A percentile compares a stretch with the other conserved stretches of the same genome.
Conservation (phyloP, 2,113 vertebrate species). For the Platysternon megacephalum region DNA sequence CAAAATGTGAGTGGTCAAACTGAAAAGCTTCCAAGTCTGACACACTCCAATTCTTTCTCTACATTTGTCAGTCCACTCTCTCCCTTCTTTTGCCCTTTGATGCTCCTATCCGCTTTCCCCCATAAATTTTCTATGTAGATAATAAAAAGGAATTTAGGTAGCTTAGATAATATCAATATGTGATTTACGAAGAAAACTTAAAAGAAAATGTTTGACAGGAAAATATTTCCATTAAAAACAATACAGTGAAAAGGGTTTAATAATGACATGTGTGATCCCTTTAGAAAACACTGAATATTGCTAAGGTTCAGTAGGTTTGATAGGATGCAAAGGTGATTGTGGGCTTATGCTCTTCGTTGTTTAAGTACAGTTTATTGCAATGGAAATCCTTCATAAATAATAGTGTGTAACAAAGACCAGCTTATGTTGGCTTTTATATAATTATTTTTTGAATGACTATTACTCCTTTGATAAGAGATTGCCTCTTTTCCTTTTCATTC, state of each 20-base stretch:
- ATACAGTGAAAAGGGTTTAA: neutral
- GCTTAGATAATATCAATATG: neutral
- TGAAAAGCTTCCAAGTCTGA: slow-evolving; percentile 52
- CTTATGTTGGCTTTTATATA: neutral
- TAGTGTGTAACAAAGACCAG: neutral
- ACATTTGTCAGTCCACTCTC: neutral
- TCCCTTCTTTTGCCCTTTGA: slow-evolving; percentile 6
- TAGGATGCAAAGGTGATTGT: neutral
- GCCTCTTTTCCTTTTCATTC: neutral
- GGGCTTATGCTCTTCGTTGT: neutral
- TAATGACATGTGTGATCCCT: neutral
- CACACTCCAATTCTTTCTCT: slow-evolving; percentile 49
- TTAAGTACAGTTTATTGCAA: neutral
- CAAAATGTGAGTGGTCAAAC: slow-evolving; percentile 50
- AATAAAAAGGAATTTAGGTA: slow-evolving; percentile 19
- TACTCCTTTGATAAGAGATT: neutral
- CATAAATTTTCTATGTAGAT: neutral
- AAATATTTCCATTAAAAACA: neutral
- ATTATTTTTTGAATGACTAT: neutral
- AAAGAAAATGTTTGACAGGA: neutral
- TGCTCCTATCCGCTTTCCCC: neutral
- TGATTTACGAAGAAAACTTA: neutral
- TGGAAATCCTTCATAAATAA: neutral
- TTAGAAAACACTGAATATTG: neutral
- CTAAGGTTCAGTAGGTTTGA: neutral